Conservation (phyloP, 2,888 invertebrate genomes). For the Ophion costatus region DNA sequence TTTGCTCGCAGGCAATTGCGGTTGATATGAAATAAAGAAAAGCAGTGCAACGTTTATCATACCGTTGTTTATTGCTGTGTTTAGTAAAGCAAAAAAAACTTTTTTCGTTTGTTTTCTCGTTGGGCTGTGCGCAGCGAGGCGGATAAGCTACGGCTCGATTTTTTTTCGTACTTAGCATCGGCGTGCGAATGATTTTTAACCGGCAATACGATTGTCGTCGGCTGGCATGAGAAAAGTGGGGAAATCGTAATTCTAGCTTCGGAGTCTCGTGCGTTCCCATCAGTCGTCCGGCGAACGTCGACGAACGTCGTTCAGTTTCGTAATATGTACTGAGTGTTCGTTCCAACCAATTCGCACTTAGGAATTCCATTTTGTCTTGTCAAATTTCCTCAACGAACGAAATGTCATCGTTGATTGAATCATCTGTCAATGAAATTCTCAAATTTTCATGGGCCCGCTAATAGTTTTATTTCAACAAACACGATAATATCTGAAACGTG, state of each 20-base stretch:
- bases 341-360: neutral
- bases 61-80: neutral
- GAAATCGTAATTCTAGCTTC: conserved; percentile 26
- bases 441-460: neutral
- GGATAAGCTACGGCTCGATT: conserved; percentile 15
- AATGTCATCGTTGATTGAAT: neutral
- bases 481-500: neutral
- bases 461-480: neutral
- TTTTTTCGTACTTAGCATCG: conserved; percentile 42
- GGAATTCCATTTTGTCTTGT: neutral
- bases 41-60: neutral
- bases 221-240: conserved; percentile 26
- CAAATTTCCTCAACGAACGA: neutral
- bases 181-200: conserved; percentile 37
- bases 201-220: conserved; percentile 11
- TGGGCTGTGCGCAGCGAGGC: neutral
- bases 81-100: neutral
- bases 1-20: neutral
- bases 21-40: neutral
- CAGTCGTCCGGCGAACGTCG: conserved; percentile 28
- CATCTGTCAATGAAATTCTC: neutral
- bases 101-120: neutral
- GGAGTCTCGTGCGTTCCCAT: conserved; percentile 15
- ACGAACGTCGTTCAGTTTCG: conserved; percentile 4
- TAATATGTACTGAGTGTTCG: neutral